These are phyloP conservation scores for Cylindroiulus punctatus DNA, from an alignment of 2,888 invertebrate genomes.

Conservation along the genomic window DNA sequence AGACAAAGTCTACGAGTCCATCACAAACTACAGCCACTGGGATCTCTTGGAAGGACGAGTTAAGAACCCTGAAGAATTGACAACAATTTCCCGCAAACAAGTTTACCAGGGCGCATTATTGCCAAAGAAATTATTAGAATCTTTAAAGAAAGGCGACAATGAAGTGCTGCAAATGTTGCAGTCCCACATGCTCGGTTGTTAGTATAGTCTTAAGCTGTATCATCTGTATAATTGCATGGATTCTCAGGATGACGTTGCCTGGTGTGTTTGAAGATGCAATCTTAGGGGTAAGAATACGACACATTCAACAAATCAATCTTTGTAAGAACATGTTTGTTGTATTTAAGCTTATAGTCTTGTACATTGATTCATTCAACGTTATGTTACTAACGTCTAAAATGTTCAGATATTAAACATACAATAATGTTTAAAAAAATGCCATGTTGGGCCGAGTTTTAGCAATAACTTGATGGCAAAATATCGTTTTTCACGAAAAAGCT, in stretches of 20 bases:
- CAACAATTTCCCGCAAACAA: neutral
- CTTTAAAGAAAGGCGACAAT: neutral
- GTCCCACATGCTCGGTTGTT: neutral
- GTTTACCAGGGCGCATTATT: neutral
- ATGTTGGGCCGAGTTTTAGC: too few relatives aligned
- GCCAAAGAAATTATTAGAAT: neutral
- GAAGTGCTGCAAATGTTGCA: constrained; percentile 2
- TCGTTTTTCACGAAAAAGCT: too few relatives aligned
- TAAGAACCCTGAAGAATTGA: neutral
- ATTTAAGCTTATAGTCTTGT: too few relatives aligned
- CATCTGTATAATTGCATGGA: neutral
- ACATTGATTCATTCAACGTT: too few relatives aligned
- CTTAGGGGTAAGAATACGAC: neutral
- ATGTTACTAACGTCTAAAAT: too few relatives aligned
- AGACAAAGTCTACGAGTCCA: neutral
- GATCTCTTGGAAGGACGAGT: neutral
- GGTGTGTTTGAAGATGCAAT: neutral
- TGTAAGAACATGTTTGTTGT: too few relatives aligned
- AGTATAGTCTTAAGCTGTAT: neutral
- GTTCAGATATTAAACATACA: too few relatives aligned
- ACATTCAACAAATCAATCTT: too few relatives aligned
- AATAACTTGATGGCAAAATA: too few relatives aligned
- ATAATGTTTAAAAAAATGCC: too few relatives aligned
- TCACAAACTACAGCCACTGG: neutral
- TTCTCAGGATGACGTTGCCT: neutral